Base-by-base conservation (phyloP, 2,797 vertebrate species). In the Mus spretus region DNA sequence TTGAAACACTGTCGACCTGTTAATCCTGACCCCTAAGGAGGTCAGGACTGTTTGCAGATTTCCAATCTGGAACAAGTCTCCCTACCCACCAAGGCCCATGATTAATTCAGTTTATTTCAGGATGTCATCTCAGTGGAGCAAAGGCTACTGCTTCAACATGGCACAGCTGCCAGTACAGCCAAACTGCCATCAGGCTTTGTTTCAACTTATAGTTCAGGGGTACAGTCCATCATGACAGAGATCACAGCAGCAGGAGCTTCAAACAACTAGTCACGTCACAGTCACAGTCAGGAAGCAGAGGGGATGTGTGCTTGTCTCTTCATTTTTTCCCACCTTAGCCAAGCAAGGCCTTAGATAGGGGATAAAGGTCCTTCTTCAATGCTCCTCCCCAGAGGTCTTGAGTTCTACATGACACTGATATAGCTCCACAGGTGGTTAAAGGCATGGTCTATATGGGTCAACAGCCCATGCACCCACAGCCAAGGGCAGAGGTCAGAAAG, bases 51-150 rank as follows among this genome's bases (percentile, higher is more conserved):
- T 67, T 70, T 78, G 9, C 34, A 70, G 57, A 78, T 89, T 77
- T 88, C 59, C 75, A 83, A 70, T 85, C 50, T 70, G 31, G 28
- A 89, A 63, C 57, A 94, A 94, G 22, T 7, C 28, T 55, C 19
- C 34, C 37, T 26, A 15, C 78, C 50, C 10, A 1, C 50, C 22
- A 94, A 90, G 34, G 20, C 34, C 72, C 90, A 37, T 83, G 57
- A 93, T 93, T 57, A 87, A 93, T 84, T 97, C 61, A 90, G 50
- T 82, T 90, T 50, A 44, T 50, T 96, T 94, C 75, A 83, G 70
- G 79, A 81, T 59, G n/a, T 59, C 8, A 44, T 83, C 87, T 88
- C 82, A 84, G 82, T 47, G 61, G 53, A 93, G 40, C 78, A 94
- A 90, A 91, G 72, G 53, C 81, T 88, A 78, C 61, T 55, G 85